A percentile compares a stretch with the other conserved stretches of the same genome.
Conservation (phyloP, 2,888 invertebrate species). For the Carterocephalus palaemon region DNA sequence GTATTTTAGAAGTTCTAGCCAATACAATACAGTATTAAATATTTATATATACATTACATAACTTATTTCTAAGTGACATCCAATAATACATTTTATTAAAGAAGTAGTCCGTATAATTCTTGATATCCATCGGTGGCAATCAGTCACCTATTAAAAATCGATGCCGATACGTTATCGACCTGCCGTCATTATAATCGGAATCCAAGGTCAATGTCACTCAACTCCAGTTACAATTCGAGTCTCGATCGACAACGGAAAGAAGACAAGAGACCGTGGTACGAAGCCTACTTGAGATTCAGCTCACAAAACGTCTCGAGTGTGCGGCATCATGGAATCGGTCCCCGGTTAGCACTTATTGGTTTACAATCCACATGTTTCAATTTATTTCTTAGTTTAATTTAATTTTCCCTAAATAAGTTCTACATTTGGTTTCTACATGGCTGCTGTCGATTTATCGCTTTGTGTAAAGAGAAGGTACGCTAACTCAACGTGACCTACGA, state of each 20-base stretch:
- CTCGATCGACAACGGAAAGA: conserved; percentile 14
- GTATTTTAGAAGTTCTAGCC: too few relatives aligned
- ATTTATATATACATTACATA: too few relatives aligned
- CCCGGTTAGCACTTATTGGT: conserved; percentile 68
- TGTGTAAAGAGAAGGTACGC: too few relatives aligned
- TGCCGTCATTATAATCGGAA: conserved; percentile 1
- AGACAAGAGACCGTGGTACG: conserved; percentile 36
- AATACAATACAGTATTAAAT: too few relatives aligned
- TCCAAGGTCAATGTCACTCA: conserved; percentile 19
- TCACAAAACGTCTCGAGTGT: conserved; percentile 51
- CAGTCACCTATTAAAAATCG: too few relatives aligned
- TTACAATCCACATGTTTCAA: conserved; percentile 54
- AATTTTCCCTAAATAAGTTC: conserved; percentile 20
- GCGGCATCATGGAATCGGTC: conserved; percentile 59
- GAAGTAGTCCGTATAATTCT: too few relatives aligned
- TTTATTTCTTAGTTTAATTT: conserved; percentile 48
- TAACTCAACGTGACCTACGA: background rate
- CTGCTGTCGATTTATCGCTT: conserved; percentile 5
- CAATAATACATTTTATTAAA: too few relatives aligned
- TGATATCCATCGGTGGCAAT: too few relatives aligned
- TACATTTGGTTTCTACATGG: conserved; percentile 10
- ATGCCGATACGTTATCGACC: conserved; percentile 4
- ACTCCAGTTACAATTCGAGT: conserved; percentile 16
- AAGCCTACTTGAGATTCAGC: conserved; percentile 54
- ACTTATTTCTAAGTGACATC: too few relatives aligned